Base-by-base conservation (phyloP, 2,797 vertebrate species). In the Clangula hyemalis region DNA sequence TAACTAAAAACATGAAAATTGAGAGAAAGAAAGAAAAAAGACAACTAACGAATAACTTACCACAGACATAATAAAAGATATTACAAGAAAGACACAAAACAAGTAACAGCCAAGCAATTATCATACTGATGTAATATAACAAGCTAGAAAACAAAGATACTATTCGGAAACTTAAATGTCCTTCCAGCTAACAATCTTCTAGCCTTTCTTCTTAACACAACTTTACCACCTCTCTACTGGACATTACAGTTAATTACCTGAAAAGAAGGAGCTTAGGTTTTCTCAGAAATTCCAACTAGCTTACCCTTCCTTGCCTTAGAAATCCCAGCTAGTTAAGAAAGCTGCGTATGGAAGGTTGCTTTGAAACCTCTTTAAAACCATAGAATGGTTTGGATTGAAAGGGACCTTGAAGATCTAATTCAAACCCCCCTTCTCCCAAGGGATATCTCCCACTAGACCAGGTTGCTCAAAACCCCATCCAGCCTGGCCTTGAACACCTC, bases 61-160 rank as follows among this genome's bases (percentile, higher is more conserved):
- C 4, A 41, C 0, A 85, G 13, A 49, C 18, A 3, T 54, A 68
- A 71, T 51, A 68, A 77, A 77, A 3, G n/a, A 11, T 68, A 72
- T 34, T 49, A 61, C 30, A 57, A 77, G 65, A 49, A 77, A 76
- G 85, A 8, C 30, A 49, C 32, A 80, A 77, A 85, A 1, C 71
- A 85, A 89, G 1, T 36, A 82, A 57, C 30, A 82, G 64, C 20
- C 36, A 34, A 28, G 21, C 24, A 43, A 43, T 43, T 43, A 43
- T 43, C 41, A 94, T 53, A 73, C 2, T 5, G 5, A n/a, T 62
- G 16, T 70, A 77, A 87, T 69, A 83, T 43, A 88, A 65, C 1
- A 1, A 91, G 68, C 36, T n/a, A 77, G 57, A 69, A 85, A 92
- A 73, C 68, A 82, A 95, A 90, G 60, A 83, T 54, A 62, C 69